Conservation (phyloP, 2,113 vertebrate species). For the Dryoscopus gambensis region DNA sequence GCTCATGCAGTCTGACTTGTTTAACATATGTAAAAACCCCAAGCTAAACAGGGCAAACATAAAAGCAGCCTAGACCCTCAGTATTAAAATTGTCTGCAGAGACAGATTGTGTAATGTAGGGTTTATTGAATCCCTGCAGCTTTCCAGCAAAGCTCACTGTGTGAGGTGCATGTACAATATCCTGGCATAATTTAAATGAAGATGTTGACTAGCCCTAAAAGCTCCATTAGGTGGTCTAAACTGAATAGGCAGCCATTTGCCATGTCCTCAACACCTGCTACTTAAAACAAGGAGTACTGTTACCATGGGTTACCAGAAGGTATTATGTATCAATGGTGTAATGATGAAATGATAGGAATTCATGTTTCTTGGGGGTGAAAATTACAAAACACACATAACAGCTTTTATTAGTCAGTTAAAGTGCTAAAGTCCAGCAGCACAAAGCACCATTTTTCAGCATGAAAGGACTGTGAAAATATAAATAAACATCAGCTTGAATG, state of each 20-base stretch:
- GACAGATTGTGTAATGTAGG: neutral
- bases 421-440: neutral
- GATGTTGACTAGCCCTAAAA: conserved; percentile 27
- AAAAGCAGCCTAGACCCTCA: neutral
- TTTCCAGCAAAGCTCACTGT: conserved; percentile 16
- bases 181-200: neutral
- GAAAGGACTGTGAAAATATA: neutral
- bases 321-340: neutral
- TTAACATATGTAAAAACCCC: neutral
- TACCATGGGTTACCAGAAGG: neutral
- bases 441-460: neutral
- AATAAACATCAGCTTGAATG: neutral
- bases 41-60: neutral
- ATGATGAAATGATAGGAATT: neutral
- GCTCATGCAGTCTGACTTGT: neutral
- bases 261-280: neutral
- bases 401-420: neutral
- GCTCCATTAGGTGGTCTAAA: neutral
- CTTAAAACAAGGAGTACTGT: neutral
- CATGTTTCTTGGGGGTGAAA: neutral
- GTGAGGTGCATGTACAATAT: neutral
- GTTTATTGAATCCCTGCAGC: conserved; percentile 41
- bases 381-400: neutral
- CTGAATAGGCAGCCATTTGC: neutral
- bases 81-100: conserved; percentile 14